Base-by-base conservation (phyloP, 2,888 invertebrate species). In the Drymonia ruficornis region DNA sequence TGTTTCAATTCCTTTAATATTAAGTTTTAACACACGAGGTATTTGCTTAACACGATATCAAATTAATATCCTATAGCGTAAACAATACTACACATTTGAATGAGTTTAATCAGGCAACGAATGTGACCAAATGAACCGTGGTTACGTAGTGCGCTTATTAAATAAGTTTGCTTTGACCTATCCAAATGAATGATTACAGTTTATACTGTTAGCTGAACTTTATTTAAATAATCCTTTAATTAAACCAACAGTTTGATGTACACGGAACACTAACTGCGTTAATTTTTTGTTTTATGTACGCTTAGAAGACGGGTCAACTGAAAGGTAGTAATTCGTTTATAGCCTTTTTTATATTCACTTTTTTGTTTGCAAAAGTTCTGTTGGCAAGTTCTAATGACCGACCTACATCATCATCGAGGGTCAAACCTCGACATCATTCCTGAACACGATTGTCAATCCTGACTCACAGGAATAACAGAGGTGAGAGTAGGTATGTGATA, bases 111-210 rank as follows among this genome's bases (percentile, higher is more conserved):
- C 70, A 73, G 67, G 63, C 71, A 56, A 68, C 43, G 61, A 47
- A 67, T 76, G 63, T 66, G 70, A 74, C 62, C 69, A 72, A 79
- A 80, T 78, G 68, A 78, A 74, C 77, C 70, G 63, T 61, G 52
- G 61, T 61, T 66, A 40, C 57, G 53, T 55, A 56, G 54, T 60
- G 68, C 61, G 65, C 65, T 63, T 76, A 69, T 74, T 70, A 65
- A 72, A 74, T 65, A 63, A 67, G 64, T 74, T 77, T 70, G 69
- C 65, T 71, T 72, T 78, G 65, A 70, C 63, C 63, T 68, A 69
- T 71, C 50, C 62, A 65, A 74, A 67, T 70, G 67, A 70, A 72
- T 73, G 63, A 72, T 67, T 71, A 58, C 63, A 57, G 63, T 66
- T 48, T 48, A 58, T 55, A 59, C 34, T 48, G 60, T 65, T 67